phyloP scores from a whole-genome alignment of 1,140 invertebrate species.

The Apolygus lucorum region DNA sequence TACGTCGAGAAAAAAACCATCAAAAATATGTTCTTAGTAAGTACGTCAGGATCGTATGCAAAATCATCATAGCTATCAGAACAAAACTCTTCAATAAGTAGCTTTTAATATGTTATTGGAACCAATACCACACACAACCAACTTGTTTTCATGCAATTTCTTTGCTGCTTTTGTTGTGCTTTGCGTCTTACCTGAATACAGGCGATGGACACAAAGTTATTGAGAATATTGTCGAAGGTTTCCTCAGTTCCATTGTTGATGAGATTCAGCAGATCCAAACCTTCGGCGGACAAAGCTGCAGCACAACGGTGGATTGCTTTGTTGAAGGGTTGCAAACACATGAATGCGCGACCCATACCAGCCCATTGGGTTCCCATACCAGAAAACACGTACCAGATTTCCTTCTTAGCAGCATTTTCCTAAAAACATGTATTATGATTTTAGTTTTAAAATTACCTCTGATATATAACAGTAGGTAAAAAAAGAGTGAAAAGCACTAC shows the following conservation, averaged over 20 bases:
- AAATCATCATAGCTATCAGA: background rate
- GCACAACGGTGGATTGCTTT: slow-evolving; percentile 66
- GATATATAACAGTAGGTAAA: too few species aligned
- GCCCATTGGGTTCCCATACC: slow-evolving; percentile 97
- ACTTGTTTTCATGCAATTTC: too few species aligned
- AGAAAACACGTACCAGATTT: slow-evolving; percentile 89
- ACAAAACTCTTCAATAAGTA: too few species aligned
- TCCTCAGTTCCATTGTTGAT: slow-evolving; percentile 64
- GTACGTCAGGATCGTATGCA: background rate
- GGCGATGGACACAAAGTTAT: slow-evolving; percentile 87
- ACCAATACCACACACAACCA: too few species aligned
- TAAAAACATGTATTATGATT: background rate
- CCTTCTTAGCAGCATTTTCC: slow-evolving; percentile 48
- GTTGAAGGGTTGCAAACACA: slow-evolving; percentile 70
- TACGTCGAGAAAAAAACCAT: slow-evolving; percentile 7
- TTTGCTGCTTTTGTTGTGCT: too few species aligned
- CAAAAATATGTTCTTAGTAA: slow-evolving; percentile 17
- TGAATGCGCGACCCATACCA: slow-evolving; percentile 80
- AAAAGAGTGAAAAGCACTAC: too few species aligned
- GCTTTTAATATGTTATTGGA: too few species aligned
- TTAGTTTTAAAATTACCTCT: too few species aligned
- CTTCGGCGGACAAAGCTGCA: slow-evolving; percentile 62
- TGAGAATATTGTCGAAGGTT: slow-evolving; percentile 71
- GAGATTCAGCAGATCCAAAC: slow-evolving; percentile 71
- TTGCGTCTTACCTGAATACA: slow-evolving; percentile 76